Evolutionary conservation across 2,113 vertebrate species (phyloP).

Genomic region (Pomatostomus ruficeps): DNA sequence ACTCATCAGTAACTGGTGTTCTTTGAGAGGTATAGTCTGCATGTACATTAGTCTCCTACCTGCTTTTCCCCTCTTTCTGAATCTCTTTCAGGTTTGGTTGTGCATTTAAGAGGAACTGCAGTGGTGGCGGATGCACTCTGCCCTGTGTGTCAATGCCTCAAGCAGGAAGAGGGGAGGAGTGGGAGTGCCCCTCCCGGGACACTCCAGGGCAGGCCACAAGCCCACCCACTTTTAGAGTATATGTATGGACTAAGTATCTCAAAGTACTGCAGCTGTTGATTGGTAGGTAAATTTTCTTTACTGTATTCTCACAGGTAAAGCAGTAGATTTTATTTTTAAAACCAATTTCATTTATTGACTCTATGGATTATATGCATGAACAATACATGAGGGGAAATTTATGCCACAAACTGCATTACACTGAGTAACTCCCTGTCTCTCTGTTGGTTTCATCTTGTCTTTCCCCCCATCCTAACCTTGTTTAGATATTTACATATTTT

Average conservation of each 20-base stretch:
- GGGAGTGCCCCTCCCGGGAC: neutral
- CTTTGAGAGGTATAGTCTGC: conserved; percentile 56
- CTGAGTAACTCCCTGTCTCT: neutral
- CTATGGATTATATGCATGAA: neutral
- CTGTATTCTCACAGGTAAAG: conserved; percentile 53
- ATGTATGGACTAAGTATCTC: conserved; percentile 57
- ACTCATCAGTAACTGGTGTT: conserved; percentile 62
- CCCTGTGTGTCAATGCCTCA: conserved; percentile 35
- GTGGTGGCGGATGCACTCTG: conserved; percentile 60
- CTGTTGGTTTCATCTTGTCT: neutral
- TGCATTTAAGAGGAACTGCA: conserved; percentile 59
- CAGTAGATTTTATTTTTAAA: neutral
- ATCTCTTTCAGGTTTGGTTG: conserved; percentile 66
- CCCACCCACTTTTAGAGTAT: conserved; percentile 48
- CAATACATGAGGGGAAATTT: neutral
- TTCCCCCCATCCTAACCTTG: neutral
- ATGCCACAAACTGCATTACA: neutral
- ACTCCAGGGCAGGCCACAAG: conserved; percentile 34
- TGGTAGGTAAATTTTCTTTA: conserved; percentile 64
- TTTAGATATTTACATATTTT: neutral
- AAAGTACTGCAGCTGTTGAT: conserved; percentile 44
- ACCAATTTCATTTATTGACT: neutral
- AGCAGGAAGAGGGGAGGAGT: conserved; percentile 53
- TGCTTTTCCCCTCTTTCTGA: conserved; percentile 66
- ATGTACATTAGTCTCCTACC: conserved; percentile 63